Conservation (phyloP, 2,797 vertebrate species). For the Remorina albescens region DNA sequence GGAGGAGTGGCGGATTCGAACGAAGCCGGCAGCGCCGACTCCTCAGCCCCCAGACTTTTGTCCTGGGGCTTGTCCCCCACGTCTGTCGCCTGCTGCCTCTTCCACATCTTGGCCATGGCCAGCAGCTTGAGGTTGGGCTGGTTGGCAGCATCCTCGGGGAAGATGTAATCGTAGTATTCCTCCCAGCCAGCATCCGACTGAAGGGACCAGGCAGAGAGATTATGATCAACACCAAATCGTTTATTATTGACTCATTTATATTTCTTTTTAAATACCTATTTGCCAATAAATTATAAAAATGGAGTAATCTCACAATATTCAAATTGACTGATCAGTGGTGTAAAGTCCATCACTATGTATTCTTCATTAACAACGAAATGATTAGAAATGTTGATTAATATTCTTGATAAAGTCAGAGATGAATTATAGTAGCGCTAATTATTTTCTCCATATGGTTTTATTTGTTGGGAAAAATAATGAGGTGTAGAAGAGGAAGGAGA, state of each 20-base stretch:
- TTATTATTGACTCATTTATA: not conserved
- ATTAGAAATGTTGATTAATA: too few relatives aligned
- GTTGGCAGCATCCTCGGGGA: slow-evolving; percentile 97
- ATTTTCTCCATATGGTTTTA: too few relatives aligned
- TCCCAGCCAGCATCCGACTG: slow-evolving; percentile 99
- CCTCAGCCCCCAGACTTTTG: not conserved
- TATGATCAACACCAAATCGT: not conserved
- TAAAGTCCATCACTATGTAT: too few relatives aligned
- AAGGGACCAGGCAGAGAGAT: not conserved
- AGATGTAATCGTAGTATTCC: slow-evolving; percentile 99
- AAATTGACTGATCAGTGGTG: too few relatives aligned
- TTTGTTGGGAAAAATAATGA: too few relatives aligned
- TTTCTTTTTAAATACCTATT: too few relatives aligned
- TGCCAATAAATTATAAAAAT: too few relatives aligned
- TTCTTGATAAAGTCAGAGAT: too few relatives aligned
- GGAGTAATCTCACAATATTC: too few relatives aligned
- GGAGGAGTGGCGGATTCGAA: not conserved
- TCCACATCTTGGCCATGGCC: slow-evolving; percentile 99
- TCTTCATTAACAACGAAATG: too few relatives aligned
- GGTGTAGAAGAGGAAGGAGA: too few relatives aligned
- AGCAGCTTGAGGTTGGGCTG: slow-evolving; percentile 98
- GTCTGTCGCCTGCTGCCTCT: slow-evolving; percentile 88
- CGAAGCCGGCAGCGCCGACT: not conserved
- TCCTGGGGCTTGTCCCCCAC: slow-evolving; percentile 62
- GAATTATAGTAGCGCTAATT: too few relatives aligned